Evolutionary conservation across 2,113 vertebrate species (phyloP).

Genomic region (Carassius auratus): DNA sequence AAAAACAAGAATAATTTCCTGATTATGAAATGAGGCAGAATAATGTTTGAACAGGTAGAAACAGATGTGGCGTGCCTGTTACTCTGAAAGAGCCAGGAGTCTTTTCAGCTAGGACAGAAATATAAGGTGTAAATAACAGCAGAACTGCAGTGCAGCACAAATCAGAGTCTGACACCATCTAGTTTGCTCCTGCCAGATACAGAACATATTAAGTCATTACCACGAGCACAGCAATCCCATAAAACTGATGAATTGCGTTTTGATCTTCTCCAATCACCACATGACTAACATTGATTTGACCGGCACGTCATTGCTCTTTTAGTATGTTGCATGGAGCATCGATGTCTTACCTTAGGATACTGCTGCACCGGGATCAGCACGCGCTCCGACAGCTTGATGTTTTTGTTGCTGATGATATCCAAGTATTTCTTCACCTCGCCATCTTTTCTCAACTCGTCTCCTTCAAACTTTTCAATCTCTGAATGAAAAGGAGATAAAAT

Average conservation of each 20-base stretch:
- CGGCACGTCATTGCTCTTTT: background rate
- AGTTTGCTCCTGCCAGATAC: slow-evolving; percentile 19
- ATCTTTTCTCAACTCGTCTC: slow-evolving; percentile 89
- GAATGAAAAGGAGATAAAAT: slow-evolving; percentile 55
- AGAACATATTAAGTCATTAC: slow-evolving; percentile 30
- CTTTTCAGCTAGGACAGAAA: slow-evolving; percentile 30
- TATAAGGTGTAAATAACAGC: slow-evolving; percentile 31
- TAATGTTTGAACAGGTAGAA: slow-evolving; percentile 34
- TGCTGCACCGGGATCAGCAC: slow-evolving; percentile 97
- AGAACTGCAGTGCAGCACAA: slow-evolving; percentile 37
- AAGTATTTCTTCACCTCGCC: slow-evolving; percentile 95
- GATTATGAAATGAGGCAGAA: slow-evolving; percentile 39
- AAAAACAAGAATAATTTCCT: slow-evolving; percentile 33
- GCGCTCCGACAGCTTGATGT: slow-evolving; percentile 96
- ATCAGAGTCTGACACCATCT: slow-evolving; percentile 20
- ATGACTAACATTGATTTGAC: slow-evolving; percentile 39
- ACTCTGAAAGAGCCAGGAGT: background rate
- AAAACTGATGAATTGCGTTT: slow-evolving; percentile 30
- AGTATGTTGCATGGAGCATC: background rate
- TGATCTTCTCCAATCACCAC: slow-evolving; percentile 13
- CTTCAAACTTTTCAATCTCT: slow-evolving; percentile 85
- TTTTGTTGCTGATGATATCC: slow-evolving; percentile 99
- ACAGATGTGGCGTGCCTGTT: slow-evolving; percentile 13
- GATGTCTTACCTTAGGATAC: slow-evolving; percentile 92
- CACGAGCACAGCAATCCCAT: slow-evolving; percentile 20